A percentile compares a stretch with the other conserved stretches of the same genome.
Conservation (phyloP, 1,140 invertebrate species). For the Sarcophaga bullata region DNA sequence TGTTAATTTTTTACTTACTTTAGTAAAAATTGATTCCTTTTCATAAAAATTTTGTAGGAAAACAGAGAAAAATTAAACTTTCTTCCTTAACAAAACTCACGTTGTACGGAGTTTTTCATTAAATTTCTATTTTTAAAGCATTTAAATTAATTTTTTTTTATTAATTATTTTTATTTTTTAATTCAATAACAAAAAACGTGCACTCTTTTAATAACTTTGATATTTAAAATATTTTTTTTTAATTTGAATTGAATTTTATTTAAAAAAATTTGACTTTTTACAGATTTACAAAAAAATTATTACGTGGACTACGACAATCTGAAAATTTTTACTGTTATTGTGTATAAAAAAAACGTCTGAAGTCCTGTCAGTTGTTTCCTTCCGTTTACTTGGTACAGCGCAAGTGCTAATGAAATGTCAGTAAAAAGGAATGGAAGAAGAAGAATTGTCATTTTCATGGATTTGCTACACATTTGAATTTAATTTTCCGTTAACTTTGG, state of each 20-base stretch:
- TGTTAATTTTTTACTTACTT: too few relatives aligned
- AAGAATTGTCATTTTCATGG: too few relatives aligned
- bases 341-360: neutral
- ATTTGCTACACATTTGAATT: too few relatives aligned
- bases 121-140: neutral
- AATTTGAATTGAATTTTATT: neutral
- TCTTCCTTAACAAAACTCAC: too few relatives aligned
- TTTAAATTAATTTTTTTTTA: slow-evolving; percentile 6
- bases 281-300: slow-evolving; percentile 25
- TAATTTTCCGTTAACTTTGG: too few relatives aligned
- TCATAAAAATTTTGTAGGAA: too few relatives aligned
- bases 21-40: too few relatives aligned
- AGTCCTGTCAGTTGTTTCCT: slow-evolving; percentile 22
- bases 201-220: neutral
- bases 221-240: slow-evolving; percentile 5
- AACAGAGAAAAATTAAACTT: too few relatives aligned
- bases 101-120: neutral
- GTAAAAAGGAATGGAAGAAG: neutral
- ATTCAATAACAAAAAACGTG: neutral
- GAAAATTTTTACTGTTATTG: slow-evolving; percentile 33
- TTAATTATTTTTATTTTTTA: neutral
- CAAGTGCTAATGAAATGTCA: slow-evolving; percentile 17
- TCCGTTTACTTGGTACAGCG: neutral
- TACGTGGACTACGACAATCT: slow-evolving; percentile 40
- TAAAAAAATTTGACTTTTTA: neutral